Percentiles rank a stretch among this genome's conserved stretches.
Evolutionary conservation across 2,888 invertebrate genomes (phyloP).

Genomic region (Clitarchus hookeri): DNA sequence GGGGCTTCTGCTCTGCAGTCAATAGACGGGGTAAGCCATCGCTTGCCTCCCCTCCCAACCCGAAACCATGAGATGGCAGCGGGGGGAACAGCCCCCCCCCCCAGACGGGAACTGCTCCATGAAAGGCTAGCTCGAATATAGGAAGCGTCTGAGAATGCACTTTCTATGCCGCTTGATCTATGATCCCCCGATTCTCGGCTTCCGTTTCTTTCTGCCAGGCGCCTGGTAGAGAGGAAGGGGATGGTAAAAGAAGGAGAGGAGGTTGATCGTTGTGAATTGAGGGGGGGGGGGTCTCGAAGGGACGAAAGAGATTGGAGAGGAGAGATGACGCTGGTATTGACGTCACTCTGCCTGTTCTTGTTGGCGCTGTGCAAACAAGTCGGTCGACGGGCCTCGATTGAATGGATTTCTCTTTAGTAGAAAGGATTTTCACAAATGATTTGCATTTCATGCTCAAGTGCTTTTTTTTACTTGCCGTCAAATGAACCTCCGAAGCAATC

Average conservation of each 20-base stretch:
- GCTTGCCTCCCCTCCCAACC: not conserved
- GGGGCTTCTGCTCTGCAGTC: not conserved
- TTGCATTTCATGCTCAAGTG: constrained; percentile 1
- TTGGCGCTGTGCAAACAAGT: not conserved
- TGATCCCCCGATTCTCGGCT: not conserved
- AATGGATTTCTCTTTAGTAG: not conserved
- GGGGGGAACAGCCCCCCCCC: no score
- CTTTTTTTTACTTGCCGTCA: not conserved
- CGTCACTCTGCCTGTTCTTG: not conserved
- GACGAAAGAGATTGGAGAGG: no score
- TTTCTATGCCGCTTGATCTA: constrained; percentile 14
- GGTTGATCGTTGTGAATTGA: no score
- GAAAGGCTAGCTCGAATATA: not conserved
- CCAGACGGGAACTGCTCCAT: not conserved
- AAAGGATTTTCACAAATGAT: constrained; percentile 4
- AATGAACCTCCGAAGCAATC: not conserved
- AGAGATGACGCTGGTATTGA: not conserved
- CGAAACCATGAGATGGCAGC: no score
- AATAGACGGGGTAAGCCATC: constrained; percentile 10
- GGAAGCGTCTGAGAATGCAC: not conserved
- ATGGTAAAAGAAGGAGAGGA: not conserved
- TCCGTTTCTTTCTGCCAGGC: not conserved
- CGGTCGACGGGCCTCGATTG: not conserved
- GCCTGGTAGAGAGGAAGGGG: not conserved
- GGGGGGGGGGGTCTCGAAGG: not conserved